These are phyloP conservation scores for Paratilapia polleni DNA, from an alignment of 2,113 vertebrate species.

Conservation along the genomic window DNA sequence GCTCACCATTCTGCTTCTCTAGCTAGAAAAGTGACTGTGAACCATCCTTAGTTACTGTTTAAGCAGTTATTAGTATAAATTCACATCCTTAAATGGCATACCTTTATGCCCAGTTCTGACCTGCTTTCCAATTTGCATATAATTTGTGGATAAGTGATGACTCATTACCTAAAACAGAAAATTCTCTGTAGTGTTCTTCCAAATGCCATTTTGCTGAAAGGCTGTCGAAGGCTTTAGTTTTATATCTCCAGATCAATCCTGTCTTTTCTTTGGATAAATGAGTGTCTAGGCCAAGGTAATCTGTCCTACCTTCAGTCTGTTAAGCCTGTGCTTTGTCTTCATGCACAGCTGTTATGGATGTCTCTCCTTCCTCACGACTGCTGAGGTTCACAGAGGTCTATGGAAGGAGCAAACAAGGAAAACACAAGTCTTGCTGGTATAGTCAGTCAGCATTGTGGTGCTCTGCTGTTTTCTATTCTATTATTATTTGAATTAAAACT, in stretches of 20 bases:
- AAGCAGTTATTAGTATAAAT: not conserved
- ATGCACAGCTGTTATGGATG: slow-evolving; percentile 51
- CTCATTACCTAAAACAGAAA: slow-evolving; percentile 28
- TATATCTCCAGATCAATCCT: slow-evolving; percentile 59
- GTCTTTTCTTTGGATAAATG: slow-evolving; percentile 61
- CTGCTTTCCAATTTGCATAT: slow-evolving; percentile 35
- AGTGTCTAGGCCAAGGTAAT: slow-evolving; percentile 45
- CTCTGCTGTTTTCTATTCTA: too few species aligned
- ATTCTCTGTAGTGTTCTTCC: slow-evolving; percentile 5
- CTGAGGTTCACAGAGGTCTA: slow-evolving; percentile 24
- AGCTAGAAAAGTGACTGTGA: not conserved
- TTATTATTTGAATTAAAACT: not conserved
- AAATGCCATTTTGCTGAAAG: slow-evolving; percentile 43
- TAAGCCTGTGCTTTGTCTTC: slow-evolving; percentile 62
- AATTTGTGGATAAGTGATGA: slow-evolving; percentile 33
- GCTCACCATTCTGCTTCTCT: not conserved
- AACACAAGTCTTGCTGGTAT: not conserved
- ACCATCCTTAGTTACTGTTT: not conserved
- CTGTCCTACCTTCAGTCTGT: slow-evolving; percentile 57
- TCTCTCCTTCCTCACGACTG: slow-evolving; percentile 42
- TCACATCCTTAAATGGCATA: slow-evolving; percentile 6
- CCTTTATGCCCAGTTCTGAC: slow-evolving; percentile 5
- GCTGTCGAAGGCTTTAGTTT: slow-evolving; percentile 49
- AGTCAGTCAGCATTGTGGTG: slow-evolving; percentile 6
- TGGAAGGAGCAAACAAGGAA: not conserved